phyloP scores from a whole-genome alignment of 2,888 invertebrate species.

The Dicranocentrus wangi region DNA sequence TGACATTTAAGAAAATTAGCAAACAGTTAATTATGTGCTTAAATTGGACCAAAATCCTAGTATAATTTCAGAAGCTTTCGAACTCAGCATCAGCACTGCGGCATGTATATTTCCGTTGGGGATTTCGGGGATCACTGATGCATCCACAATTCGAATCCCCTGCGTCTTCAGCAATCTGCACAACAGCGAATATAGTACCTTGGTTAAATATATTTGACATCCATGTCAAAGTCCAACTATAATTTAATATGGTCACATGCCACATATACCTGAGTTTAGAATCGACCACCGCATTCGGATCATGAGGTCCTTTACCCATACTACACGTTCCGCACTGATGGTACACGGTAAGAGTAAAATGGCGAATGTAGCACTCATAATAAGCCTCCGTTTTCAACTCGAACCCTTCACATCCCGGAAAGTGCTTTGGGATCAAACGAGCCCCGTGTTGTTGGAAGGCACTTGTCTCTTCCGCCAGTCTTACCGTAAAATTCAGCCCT shows the following conservation, averaged over 20 bases:
- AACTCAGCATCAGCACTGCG: conserved; percentile 27
- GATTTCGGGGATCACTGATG: conserved; percentile 34
- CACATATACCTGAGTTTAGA: conserved; percentile 54
- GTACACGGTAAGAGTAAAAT: conserved; percentile 61
- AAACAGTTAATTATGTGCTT: too few relatives aligned
- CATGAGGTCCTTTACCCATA: conserved; percentile 55
- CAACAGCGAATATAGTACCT: not conserved
- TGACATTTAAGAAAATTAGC: too few relatives aligned
- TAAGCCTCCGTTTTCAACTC: conserved; percentile 47
- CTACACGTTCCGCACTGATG: conserved; percentile 56
- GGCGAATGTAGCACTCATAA: conserved; percentile 61
- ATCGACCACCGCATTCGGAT: conserved; percentile 63
- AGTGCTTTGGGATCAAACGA: conserved; percentile 35
- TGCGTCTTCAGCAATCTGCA: conserved; percentile 10
- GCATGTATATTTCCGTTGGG: conserved; percentile 37
- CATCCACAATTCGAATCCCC: conserved; percentile 46
- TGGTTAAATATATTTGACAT: not conserved
- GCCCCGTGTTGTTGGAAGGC: conserved; percentile 59
- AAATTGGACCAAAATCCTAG: not conserved
- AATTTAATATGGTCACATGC: not conserved
- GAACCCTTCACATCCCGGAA: conserved; percentile 64
- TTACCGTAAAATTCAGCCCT: conserved; percentile 61
- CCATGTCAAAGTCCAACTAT: not conserved
- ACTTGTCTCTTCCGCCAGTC: conserved; percentile 51
- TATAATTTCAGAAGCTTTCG: conserved; percentile 15